These are phyloP conservation scores for Nymphalis polychloros DNA, from an alignment of 2,888 invertebrate species.

Conservation along the genomic window DNA sequence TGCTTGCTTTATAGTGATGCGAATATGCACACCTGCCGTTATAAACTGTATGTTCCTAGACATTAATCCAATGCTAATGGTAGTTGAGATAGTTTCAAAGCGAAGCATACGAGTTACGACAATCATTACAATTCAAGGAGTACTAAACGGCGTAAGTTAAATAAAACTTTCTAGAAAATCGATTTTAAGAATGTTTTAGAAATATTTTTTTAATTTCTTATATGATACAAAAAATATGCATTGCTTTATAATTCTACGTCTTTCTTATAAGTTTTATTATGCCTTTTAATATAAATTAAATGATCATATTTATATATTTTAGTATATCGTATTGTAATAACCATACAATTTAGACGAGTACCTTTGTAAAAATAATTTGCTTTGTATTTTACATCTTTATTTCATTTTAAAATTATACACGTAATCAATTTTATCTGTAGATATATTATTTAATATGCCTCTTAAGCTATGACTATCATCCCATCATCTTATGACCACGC, in stretches of 20 bases:
- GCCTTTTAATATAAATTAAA: background rate
- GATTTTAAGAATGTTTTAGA: conserved; percentile 9
- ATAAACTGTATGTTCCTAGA: conserved; percentile 6
- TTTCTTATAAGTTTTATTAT: background rate
- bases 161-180: background rate
- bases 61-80: background rate
- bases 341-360: no score
- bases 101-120: background rate
- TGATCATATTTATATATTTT: no score
- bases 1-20: conserved; percentile 19
- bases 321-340: no score
- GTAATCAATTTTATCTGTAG: no score
- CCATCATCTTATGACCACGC: no score
- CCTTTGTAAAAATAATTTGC: no score
- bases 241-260: background rate
- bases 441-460: no score
- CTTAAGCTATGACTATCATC: no score
- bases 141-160: background rate
- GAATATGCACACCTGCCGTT: conserved; percentile 19
- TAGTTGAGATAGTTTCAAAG: background rate
- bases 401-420: no score
- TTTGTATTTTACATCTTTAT: no score
- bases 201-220: background rate
- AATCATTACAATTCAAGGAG: background rate
- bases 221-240: background rate